Percentiles rank a stretch among this genome's conserved stretches.
Conservation (phyloP, 2,113 vertebrate species). For the Arothron firmamentum region DNA sequence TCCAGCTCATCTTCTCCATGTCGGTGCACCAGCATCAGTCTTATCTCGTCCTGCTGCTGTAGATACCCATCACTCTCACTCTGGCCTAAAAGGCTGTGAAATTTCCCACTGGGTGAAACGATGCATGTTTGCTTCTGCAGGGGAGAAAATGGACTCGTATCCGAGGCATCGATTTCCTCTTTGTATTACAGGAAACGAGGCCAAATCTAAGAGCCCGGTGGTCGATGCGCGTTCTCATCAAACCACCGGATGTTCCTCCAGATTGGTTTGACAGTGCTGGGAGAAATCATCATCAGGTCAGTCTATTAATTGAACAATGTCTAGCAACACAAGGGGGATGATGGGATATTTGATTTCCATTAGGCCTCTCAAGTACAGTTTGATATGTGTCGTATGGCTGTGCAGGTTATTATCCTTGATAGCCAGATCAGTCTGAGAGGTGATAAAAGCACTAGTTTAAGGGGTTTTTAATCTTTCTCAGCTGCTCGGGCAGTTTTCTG, state of each 20-base stretch:
- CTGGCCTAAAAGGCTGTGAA: constrained; percentile 36
- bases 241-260: constrained; percentile 40
- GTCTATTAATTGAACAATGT: constrained; percentile 41
- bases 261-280: constrained; percentile 28
- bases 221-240: constrained; percentile 52
- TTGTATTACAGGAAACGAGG: constrained; percentile 53
- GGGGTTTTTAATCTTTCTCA: constrained; percentile 8
- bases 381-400: background rate
- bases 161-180: constrained; percentile 67
- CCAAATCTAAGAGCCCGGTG: constrained; percentile 46
- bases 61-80: constrained; percentile 22
- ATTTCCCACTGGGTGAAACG: constrained; percentile 50
- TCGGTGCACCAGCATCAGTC: background rate
- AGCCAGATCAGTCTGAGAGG: background rate
- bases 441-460: background rate
- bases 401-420: background rate
- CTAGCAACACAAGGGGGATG: constrained; percentile 11
- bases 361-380: constrained; percentile 24
- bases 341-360: constrained; percentile 27
- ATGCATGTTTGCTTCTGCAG: constrained; percentile 51
- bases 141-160: constrained; percentile 64
- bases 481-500: constrained; percentile 10
- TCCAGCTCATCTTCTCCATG: constrained; percentile 1
- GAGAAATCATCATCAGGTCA: constrained; percentile 20
- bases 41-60: constrained; percentile 2